Conservation (phyloP, 2,888 invertebrate species). For the Schizaphis graminum region DNA sequence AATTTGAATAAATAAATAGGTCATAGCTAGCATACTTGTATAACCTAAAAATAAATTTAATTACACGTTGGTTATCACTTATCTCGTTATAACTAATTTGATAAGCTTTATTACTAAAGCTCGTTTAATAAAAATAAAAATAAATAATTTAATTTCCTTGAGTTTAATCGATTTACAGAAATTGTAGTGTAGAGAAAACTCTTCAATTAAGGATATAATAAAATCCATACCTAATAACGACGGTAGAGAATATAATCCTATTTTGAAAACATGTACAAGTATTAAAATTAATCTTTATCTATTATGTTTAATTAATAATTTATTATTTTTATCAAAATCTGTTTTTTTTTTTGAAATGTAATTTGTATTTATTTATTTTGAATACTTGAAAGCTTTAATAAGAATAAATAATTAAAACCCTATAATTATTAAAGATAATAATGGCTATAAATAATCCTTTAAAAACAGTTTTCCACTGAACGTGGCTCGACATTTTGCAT, state of each 20-base stretch:
- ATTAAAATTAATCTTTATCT: background rate
- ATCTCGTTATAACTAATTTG: background rate
- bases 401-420: background rate
- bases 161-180: background rate
- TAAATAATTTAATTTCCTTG: background rate
- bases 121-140: background rate
- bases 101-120: background rate
- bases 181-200: background rate
- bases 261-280: background rate
- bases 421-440: background rate
- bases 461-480: background rate
- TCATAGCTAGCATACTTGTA: background rate
- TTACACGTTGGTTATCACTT: background rate
- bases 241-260: background rate
- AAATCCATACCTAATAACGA: background rate
- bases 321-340: background rate
- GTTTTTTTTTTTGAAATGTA: background rate
- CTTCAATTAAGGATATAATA: background rate
- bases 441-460: background rate
- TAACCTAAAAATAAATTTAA: background rate
- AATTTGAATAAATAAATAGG: background rate
- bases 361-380: background rate
- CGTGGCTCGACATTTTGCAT: background rate
- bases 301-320: background rate
- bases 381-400: background rate